phyloP scores from a whole-genome alignment of 2,113 vertebrate species.

The Xyrauchen texanus region DNA sequence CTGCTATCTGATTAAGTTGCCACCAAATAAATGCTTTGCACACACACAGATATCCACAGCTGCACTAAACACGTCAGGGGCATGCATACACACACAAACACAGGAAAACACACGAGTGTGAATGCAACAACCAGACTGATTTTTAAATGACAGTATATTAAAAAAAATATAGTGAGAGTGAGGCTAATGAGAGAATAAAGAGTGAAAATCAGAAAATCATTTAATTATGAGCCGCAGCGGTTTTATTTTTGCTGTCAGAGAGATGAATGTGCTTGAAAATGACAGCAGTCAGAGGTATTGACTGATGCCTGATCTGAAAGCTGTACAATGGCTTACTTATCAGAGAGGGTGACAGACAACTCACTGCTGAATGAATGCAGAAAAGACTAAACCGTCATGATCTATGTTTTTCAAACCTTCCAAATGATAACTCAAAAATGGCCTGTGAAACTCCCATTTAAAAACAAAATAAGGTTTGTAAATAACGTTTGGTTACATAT shows the following conservation, averaged over 20 bases:
- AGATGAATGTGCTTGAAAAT: constrained; percentile 14
- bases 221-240: constrained; percentile 31
- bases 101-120: background rate
- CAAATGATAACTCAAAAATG: constrained; percentile 1
- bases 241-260: constrained; percentile 31
- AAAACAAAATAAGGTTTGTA: too few relatives aligned
- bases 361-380: background rate
- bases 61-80: constrained; percentile 5
- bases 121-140: background rate
- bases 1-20: constrained; percentile 63
- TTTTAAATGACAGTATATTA: constrained; percentile 36
- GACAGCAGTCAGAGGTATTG: constrained; percentile 39
- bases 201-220: constrained; percentile 33
- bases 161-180: constrained; percentile 19
- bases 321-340: background rate
- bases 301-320: constrained; percentile 38
- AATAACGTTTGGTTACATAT: too few relatives aligned
- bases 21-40: constrained; percentile 49
- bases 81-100: constrained; percentile 15
- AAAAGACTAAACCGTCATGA: constrained; percentile 22
- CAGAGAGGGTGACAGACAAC: background rate
- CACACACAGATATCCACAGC: constrained; percentile 15
- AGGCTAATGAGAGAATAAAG: constrained; percentile 21
- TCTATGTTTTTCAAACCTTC: background rate
- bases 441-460: background rate